Base-by-base conservation (phyloP, 1,140 invertebrate genomes). In the Rhagoletis pomonella region DNA sequence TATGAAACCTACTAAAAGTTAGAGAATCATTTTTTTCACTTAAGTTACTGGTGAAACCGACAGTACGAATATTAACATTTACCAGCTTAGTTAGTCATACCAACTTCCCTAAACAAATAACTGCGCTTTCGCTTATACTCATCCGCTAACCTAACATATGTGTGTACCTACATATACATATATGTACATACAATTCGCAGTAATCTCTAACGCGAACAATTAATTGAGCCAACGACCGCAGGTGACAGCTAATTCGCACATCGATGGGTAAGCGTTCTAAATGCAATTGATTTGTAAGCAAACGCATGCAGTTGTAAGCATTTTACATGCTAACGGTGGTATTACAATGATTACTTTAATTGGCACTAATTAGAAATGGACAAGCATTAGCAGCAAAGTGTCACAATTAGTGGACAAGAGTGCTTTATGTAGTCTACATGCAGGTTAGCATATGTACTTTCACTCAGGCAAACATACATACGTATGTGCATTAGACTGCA, bases 321-420 rank as follows among this genome's bases (percentile, higher is more conserved):
- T n/a, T n/a, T n/a, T n/a, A n/a, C n/a, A n/a, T 55, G 42, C n/a
- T 58, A 47, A n/a, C 14, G 50, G 47, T 9, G 47, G 50, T 19
- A 81, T 81, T 81, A 81, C 17, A 55, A 81, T 81, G 73, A 81
- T 81, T 81, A 81, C 44, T 81, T 81, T 29, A 81, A 81, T 55
- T 81, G 73, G 44, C 73, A 81, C 17, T n/a, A 81, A 81, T 81
- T 81, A 55, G 50, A 81, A 55, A 3, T 2, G 50, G 9, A 58
- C 73, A 58, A 55, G 50, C 50, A n/a, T 81, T 81, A 58, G n/a
- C 73, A 17, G 50, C 17, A 81, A 81, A 81, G 50, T 81, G 73
- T 81, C 1, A 50, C 73, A 55, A 81, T 50, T 29, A 81, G 17
- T 81, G 17, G 6, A 6, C 17, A 6, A 62, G 3, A 4, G 60